Evolutionary conservation across 2,888 invertebrate species (phyloP), one percentile per base, ranked within the genome.

Genomic region (Phengaris alcon): DNA sequence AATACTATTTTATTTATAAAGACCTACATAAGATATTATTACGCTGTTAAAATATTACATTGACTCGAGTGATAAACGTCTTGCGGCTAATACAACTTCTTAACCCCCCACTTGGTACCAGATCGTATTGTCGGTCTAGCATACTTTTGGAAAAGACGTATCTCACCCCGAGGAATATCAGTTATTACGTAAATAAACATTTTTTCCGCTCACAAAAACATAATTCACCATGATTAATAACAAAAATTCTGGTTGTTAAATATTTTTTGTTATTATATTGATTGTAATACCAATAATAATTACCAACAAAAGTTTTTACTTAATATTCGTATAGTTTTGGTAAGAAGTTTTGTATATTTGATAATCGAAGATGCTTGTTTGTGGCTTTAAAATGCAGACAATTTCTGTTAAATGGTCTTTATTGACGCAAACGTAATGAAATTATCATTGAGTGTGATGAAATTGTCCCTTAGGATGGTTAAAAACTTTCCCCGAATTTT

Each of bases 1-100:
- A 54, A 72, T 54, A 10, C 52, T 70, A 54, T 35, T 72, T 72
- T 52, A 72, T 72, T 72, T 72, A 72, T 54, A 54, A 22, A 35
- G 52, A 72, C 72, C 72, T 12, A 72, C 54, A 72, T 72, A 72
- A 52, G 54, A 35, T 35, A 22, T 22, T 22, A 22, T 22, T 22
- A 52, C 35, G 12, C 15, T 12, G 52, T 54, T 72, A 72, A 54
- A 54, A 35, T 72, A 72, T 72, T 52, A 54, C 51, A 35, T 13
- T 22, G 52, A 54, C 35, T 44, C 12, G 52, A 35, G 72, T 54
- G 54, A 72, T 72, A 72, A 72, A 72, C 54, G 54, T 54, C 54
- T 64, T 13, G 52, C 22, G 70, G 70, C 12, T 70, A 51, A 70
- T 70, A 52, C 72, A 52, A 72, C 52, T 51, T 51, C 69, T 46